Conservation (phyloP, 2,797 vertebrate genomes). For the Loris lydekkerianus region DNA sequence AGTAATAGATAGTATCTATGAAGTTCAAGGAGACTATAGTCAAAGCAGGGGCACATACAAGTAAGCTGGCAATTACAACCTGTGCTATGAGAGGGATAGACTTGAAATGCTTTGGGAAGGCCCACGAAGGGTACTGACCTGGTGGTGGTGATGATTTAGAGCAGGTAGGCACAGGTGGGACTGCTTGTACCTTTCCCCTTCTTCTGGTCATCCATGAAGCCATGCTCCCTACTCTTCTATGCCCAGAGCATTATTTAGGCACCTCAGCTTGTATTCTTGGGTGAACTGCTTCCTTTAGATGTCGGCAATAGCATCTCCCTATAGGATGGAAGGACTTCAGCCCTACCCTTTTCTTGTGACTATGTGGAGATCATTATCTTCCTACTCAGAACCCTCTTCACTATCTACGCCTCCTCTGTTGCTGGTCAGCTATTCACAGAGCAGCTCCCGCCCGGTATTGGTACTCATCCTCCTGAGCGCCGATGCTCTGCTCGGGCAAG, state of each 20-base stretch:
- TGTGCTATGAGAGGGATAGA: not conserved
- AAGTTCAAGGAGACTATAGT: not conserved
- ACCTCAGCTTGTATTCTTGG: not conserved
- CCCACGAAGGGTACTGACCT: not conserved
- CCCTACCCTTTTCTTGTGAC: not conserved
- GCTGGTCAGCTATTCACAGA: not conserved
- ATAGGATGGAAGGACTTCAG: not conserved
- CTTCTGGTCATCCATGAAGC: not conserved
- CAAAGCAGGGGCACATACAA: not conserved
- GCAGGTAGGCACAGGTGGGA: not conserved
- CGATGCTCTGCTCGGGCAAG: not conserved
- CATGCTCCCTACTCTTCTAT: not conserved
- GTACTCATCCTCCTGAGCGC: not conserved
- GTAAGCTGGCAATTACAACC: not conserved
- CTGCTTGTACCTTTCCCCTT: not conserved
- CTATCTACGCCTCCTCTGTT: rapidly evolving
- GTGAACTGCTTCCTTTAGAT: not conserved
- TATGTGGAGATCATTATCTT: not conserved
- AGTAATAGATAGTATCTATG: not conserved
- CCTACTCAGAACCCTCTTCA: not conserved
- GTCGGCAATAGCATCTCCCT: too few relatives aligned
- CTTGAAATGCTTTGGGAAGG: not conserved
- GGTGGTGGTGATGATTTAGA: not conserved
- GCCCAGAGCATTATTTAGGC: rapidly evolving
- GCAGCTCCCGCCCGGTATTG: not conserved